phyloP scores from a whole-genome alignment of 2,797 vertebrate species.

The Nothura maculosa region DNA sequence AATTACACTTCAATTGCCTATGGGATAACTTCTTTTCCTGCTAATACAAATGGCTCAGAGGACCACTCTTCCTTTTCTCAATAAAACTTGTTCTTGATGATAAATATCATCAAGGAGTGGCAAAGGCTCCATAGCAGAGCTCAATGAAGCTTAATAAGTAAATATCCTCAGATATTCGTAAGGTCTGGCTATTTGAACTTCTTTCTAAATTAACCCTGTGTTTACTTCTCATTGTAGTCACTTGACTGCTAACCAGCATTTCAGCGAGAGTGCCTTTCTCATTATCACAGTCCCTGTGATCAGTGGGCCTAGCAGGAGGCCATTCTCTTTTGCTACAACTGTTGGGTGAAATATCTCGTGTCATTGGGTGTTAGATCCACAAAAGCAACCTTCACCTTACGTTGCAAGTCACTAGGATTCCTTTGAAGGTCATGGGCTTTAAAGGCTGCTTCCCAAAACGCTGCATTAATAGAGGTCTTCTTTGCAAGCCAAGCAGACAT shows the following conservation, averaged over 20 bases:
- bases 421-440: neutral
- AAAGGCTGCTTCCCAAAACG: neutral
- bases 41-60: neutral
- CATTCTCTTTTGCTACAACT: too few species aligned
- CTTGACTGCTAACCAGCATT: neutral
- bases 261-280: neutral
- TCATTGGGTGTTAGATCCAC: neutral
- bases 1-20: neutral
- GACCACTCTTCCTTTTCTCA: rapidly evolving
- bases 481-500: neutral
- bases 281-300: neutral
- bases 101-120: neutral
- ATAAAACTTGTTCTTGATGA: neutral
- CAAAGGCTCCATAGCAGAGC: neutral
- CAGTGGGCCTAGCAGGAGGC: neutral
- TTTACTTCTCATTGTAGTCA: neutral
- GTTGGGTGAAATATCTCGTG: neutral
- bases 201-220: neutral
- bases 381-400: neutral
- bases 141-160: neutral
- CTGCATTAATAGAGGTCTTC: neutral
- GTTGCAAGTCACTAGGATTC: neutral
- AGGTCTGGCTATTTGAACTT: neutral
- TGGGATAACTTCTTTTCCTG: neutral
- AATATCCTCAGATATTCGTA: neutral